Evolutionary conservation across 2,113 vertebrate genomes (phyloP).

Genomic region (Lampris incognitus): DNA sequence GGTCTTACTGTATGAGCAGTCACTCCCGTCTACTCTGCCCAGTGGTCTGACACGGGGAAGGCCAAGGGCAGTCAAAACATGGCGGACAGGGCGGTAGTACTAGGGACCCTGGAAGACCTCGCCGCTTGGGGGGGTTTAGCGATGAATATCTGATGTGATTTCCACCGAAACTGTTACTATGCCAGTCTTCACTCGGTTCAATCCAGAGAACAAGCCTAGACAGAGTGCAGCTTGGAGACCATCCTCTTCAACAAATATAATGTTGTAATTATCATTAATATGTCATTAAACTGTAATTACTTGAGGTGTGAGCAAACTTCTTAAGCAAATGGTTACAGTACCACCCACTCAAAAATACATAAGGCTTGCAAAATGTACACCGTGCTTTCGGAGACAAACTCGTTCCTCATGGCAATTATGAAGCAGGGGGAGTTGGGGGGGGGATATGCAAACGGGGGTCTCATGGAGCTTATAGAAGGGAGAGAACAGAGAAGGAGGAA

Average conservation of each 20-base stretch:
- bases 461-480: slow-evolving; percentile 50
- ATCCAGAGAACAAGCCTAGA: slow-evolving; percentile 47
- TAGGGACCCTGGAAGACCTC: slow-evolving; percentile 57
- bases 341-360: slow-evolving; percentile 69
- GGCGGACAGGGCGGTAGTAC: slow-evolving; percentile 60
- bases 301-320: slow-evolving; percentile 70
- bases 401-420: slow-evolving; percentile 73
- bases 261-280: slow-evolving; percentile 63
- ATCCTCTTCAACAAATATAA: slow-evolving; percentile 69
- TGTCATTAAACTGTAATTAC: slow-evolving; percentile 72
- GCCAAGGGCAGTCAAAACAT: slow-evolving; percentile 70
- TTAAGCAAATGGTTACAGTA: slow-evolving; percentile 65
- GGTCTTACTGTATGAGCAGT: slow-evolving; percentile 66
- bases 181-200: slow-evolving; percentile 26
- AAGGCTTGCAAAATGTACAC: slow-evolving; percentile 64
- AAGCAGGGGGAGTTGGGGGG: slow-evolving; percentile 41
- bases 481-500: slow-evolving; percentile 57
- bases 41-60: slow-evolving; percentile 44
- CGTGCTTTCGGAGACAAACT: slow-evolving; percentile 57
- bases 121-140: slow-evolving; percentile 42
- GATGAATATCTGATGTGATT: slow-evolving; percentile 65
- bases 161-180: slow-evolving; percentile 32
- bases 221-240: slow-evolving; percentile 53
- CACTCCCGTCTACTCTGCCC: slow-evolving; percentile 49
- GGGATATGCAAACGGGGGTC: slow-evolving; percentile 66